Base-by-base conservation (phyloP, 2,113 vertebrate genomes). In the Platanista minor region DNA sequence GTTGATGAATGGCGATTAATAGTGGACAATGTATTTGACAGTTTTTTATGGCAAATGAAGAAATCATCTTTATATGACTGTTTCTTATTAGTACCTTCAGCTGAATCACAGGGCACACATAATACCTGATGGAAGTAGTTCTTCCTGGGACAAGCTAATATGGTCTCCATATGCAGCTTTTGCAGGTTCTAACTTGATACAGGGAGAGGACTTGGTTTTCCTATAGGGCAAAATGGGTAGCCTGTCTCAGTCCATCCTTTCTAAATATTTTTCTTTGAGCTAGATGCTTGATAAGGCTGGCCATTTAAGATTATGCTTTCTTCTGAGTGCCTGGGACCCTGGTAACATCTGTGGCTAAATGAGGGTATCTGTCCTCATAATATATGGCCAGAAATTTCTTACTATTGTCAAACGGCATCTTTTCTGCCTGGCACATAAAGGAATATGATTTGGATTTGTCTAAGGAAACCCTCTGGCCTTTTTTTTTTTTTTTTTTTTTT, bases 181-280 rank as follows among this genome's bases (percentile, higher is more conserved):
- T 15, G 10, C 20, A 33, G 61, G 23, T 36, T 94, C 67, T 77
- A 46, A 62, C 66, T 59, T 64, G 59, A 36, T 11, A 41, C 11
- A 69, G 46, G 41, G n/a, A n/a, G 91, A 94, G 23, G 36, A 49
- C 33, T 33, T 91, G 86, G 10, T 78, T 88, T 95, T 85, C 64
- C 57, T 71, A 23, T 75, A 78, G 82, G 66, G 75, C 31, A 31
- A 33, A 83, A 52, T 71, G 54, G 69, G 31, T 29, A 52, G 29
- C 7, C 36, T 43, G 4, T 36, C 31, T 69, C 80, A 66, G 59
- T 13, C 27, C 74, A 7, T 66, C 29, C 15, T 82, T 94, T 59
- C 27, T 81, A 7, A 31, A n/a, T 62, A 49, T 66, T 83, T 49
- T 33, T 93, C 81, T 31, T 39, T 74, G 62, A 82, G 25, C n/a